phyloP scores from a whole-genome alignment of 92 coral and sea anemone genomes.

The Parazoanthus darwini region DNA sequence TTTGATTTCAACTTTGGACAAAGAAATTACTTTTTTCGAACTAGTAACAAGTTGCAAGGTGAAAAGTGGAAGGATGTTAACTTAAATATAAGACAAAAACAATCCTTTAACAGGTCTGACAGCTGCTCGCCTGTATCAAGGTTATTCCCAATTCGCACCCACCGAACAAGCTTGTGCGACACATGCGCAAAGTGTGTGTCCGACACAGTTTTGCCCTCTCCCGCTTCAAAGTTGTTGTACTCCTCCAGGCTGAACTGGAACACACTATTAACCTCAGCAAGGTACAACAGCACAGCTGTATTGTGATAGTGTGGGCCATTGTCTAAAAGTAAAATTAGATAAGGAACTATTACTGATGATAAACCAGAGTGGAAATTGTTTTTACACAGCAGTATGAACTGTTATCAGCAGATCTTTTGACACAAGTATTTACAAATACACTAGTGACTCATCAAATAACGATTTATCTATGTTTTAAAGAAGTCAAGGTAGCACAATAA shows the following conservation, averaged over 20 bases:
- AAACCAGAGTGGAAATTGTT: neutral
- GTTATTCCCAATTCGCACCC: slow-evolving; percentile 47
- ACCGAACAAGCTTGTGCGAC: slow-evolving; percentile 24
- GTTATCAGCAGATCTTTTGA: too few species aligned
- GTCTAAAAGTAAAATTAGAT: slow-evolving; percentile 5
- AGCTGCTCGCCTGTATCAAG: slow-evolving; percentile 39
- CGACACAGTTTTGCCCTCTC: slow-evolving; percentile 45
- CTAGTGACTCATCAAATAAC: too few species aligned
- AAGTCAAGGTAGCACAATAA: too few species aligned
- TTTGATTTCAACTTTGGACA: neutral
- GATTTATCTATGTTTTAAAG: too few species aligned
- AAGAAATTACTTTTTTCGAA: neutral
- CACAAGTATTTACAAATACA: too few species aligned
- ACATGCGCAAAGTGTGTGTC: slow-evolving; percentile 57
- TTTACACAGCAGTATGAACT: too few species aligned
- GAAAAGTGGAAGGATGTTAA: neutral
- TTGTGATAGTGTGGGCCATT: slow-evolving; percentile 31
- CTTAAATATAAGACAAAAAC: neutral
- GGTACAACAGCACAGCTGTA: slow-evolving; percentile 40
- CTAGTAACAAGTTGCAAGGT: neutral
- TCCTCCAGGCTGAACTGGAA: slow-evolving; percentile 19
- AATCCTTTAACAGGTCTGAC: slow-evolving; percentile 32
- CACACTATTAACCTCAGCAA: slow-evolving; percentile 20
- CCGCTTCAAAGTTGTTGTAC: slow-evolving; percentile 49
- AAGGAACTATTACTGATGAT: neutral